Base-by-base conservation (phyloP, 2,888 invertebrate genomes). In the Eilema depressum region DNA sequence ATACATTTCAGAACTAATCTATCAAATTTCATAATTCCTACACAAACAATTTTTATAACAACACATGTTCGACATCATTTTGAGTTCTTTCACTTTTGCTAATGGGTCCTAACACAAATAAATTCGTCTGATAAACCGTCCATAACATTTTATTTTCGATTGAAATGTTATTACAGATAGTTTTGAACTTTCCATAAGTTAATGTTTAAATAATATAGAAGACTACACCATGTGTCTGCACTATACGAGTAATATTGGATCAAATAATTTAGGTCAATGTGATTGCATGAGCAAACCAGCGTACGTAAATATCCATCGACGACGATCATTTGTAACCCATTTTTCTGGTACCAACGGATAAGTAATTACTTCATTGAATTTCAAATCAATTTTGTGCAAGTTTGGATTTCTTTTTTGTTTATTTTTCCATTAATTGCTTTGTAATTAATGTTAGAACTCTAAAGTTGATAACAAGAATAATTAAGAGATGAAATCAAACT, bases 251-350 rank as follows among this genome's bases (percentile, higher is more conserved):
- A 79, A 77, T 77, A 63, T 74, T 59, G 69, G 75, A 76, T 74
- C 74, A 70, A 67, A 75, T 73, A 71, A 88, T 88, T 73, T 85
- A 81, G 91, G 91, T 88, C 91, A 90, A 84, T 89, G 88, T 84
- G 86, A 88, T 86, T 85, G 83, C 80, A 83, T 81, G 82, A 84
- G 83, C 81, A 84, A 61, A 85, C 79, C 80, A 80, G 80, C 75
- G 53, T 80, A 79, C 82, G 81, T 82, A 86, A 86, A 88, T 87
- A 87, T 84, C 81, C 70, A 74, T 68, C 76, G 74, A 81, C 74
- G 75, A 81, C 85, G 80, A 86, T 81, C 83, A 81, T 79, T 70
- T 76, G 71, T 33, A 79, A 70, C 64, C 76, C 77, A 80, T 79
- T 82, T 65, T 60, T 65, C 68, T 68, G 61, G 28, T 53, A 62